Evolutionary conservation across 2,888 invertebrate genomes (phyloP).

Genomic region (Drosophila infuscata): DNA sequence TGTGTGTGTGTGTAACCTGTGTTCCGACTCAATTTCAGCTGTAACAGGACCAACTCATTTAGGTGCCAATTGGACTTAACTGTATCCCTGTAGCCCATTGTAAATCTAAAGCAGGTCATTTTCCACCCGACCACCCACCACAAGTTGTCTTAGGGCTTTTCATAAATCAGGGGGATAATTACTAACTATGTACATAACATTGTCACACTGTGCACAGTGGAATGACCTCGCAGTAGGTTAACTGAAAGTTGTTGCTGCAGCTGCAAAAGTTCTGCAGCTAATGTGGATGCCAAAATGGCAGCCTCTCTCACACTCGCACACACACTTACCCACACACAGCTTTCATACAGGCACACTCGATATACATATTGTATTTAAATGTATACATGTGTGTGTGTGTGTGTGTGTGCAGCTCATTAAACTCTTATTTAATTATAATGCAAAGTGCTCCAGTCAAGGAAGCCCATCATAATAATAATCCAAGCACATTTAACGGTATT

Average conservation of each 20-base stretch:
- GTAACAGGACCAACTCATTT: slow-evolving; percentile 59
- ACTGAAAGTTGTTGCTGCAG: slow-evolving; percentile 61
- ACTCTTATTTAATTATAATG: slow-evolving; percentile 49
- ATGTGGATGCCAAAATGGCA: slow-evolving; percentile 33
- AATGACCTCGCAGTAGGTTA: slow-evolving; percentile 82
- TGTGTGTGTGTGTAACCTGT: slow-evolving; percentile 7
- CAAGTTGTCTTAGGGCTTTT: slow-evolving; percentile 24
- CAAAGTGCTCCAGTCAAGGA: slow-evolving; percentile 15
- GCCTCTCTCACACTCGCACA: slow-evolving; percentile 1
- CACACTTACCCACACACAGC: background rate
- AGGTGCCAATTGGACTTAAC: slow-evolving; percentile 22
- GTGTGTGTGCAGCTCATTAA: slow-evolving; percentile 42
- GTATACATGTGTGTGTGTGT: slow-evolving; percentile 1
- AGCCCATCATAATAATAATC: background rate
- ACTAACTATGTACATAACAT: slow-evolving; percentile 6
- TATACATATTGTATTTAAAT: background rate
- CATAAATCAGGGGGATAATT: slow-evolving; percentile 25
- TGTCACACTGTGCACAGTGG: slow-evolving; percentile 61
- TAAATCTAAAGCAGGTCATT: slow-evolving; percentile 63
- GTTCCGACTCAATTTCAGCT: slow-evolving; percentile 4
- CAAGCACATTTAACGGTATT: background rate
- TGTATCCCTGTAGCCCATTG: slow-evolving; percentile 1
- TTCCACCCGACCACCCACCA: slow-evolving; percentile 11
- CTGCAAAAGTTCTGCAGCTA: slow-evolving; percentile 36
- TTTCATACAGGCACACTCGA: background rate